Base-by-base conservation (phyloP, 2,797 vertebrate genomes). In the Dryobates pubescens region DNA sequence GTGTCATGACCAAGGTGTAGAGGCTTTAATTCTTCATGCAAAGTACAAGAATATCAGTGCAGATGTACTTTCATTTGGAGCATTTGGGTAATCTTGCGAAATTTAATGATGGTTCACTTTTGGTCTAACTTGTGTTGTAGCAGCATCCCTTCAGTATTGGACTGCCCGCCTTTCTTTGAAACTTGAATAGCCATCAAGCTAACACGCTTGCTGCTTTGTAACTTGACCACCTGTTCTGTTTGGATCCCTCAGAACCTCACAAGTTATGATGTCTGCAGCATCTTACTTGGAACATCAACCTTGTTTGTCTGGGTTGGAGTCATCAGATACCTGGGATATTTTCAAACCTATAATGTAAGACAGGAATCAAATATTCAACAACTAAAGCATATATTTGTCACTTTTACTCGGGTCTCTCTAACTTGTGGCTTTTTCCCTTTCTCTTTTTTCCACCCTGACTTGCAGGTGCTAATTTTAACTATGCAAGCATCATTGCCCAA, bases 331-430 rank as follows among this genome's bases (percentile, higher is more conserved):
- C 97, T 99, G 94, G 99, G 99, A 76, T 99, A 99, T 95, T 99
- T 99, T 96, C 98, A 99, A 96, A 99, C 99, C 51, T 99, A 99
- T 82, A 99, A 99, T 9, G 99, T 99, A 97, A 99, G 98, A 59
- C 67, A 24, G 27, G 32, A 96, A 47, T 88, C 18, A 82, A 38
- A 70, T 58, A 17, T 63, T 75, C 51, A 69, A 53, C 9, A 34
- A n/a, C 22, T 57, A 32, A 57, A 80, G 14, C 6, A 30, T 41
- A 0, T 54, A 16, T 56, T 36, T 51, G 56, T 45, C 4, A 4
- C 7, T 45, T 12, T 41, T 45, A 18, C 7, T 45, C 17, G 47
- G 9, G 3, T 38, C 2, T 86, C 30, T 36, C 22, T 92, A 53
- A 82, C 20, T 9, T 94, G 62, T 78, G 27, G 2, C 6, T 20